Percentiles rank a stretch among this genome's conserved stretches.
These are phyloP conservation scores for Nasonia giraulti DNA, from an alignment of 1,140 invertebrate genomes.

Conservation along the genomic window DNA sequence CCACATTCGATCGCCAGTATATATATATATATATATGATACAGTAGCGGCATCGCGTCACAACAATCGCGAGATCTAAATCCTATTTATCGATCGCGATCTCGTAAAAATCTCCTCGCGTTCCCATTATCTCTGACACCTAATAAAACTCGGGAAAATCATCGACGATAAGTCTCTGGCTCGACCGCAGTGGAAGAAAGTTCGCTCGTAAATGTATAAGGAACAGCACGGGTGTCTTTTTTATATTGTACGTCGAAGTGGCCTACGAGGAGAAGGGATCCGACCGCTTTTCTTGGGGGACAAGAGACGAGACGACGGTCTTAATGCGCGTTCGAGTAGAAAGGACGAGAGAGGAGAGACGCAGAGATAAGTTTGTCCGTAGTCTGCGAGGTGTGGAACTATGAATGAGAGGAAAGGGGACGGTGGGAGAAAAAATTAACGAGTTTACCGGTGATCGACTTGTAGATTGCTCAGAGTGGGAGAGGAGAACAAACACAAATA, in stretches of 20 bases:
- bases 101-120: neutral
- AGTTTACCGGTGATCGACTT: neutral
- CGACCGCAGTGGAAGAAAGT: neutral
- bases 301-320: constrained; percentile 31
- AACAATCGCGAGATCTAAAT: neutral
- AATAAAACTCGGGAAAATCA: neutral
- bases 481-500: neutral
- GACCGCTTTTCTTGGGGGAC: neutral
- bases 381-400: neutral
- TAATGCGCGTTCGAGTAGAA: constrained; percentile 42
- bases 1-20: neutral
- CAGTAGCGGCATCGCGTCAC: neutral
- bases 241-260: neutral
- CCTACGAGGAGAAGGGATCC: neutral
- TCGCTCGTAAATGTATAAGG: neutral
- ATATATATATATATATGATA: neutral
- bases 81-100: neutral
- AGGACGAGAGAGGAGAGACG: neutral
- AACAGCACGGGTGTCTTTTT: neutral
- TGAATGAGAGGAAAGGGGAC: neutral
- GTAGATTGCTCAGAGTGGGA: neutral
- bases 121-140: neutral
- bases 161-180: neutral
- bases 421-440: constrained; percentile 37
- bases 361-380: neutral